A percentile compares a stretch with the other conserved stretches of the same genome.
phyloP scores from a whole-genome alignment of 2,797 vertebrate species.

The Enteromius fasciolatus region DNA sequence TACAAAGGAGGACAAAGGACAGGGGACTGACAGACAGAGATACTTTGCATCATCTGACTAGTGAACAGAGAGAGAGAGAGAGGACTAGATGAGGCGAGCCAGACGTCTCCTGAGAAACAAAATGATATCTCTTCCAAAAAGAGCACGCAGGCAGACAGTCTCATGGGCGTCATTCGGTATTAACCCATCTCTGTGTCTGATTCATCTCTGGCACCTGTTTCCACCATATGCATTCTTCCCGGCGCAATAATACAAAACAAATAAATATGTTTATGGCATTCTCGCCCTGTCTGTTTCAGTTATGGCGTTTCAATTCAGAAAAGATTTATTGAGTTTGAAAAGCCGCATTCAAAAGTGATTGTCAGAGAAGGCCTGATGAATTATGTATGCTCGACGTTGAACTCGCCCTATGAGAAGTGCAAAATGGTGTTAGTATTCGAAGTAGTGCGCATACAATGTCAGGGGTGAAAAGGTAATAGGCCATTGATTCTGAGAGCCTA shows the following conservation, averaged over 20 bases:
- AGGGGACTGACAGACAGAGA: slow-evolving; percentile 26
- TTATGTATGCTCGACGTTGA: slow-evolving; percentile 44
- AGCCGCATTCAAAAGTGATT: slow-evolving; percentile 20
- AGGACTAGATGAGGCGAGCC: slow-evolving; percentile 65
- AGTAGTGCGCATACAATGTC: slow-evolving; percentile 38
- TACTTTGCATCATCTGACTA: slow-evolving; percentile 22
- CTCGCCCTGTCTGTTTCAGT: slow-evolving; percentile 43
- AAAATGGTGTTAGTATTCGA: slow-evolving; percentile 53
- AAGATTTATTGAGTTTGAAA: slow-evolving; percentile 47
- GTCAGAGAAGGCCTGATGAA: slow-evolving; percentile 46
- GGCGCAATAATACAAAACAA: slow-evolving; percentile 35
- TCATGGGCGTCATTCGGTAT: slow-evolving; percentile 51
- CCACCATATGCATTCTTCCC: slow-evolving; percentile 19
- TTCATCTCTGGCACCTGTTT: slow-evolving; percentile 47
- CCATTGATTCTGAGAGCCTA: slow-evolving; percentile 26
- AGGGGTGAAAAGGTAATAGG: slow-evolving; percentile 44
- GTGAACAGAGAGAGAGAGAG: slow-evolving; percentile 23
- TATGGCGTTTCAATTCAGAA: slow-evolving; percentile 46
- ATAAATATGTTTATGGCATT: slow-evolving; percentile 44
- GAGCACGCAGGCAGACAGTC: slow-evolving; percentile 44
- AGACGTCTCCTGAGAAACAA: slow-evolving; percentile 45
- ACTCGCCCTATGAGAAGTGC: slow-evolving; percentile 51
- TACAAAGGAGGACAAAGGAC: slow-evolving; percentile 29
- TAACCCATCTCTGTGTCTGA: slow-evolving; percentile 45
- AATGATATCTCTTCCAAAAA: slow-evolving; percentile 54